Base-by-base conservation (phyloP, 2,888 invertebrate genomes). In the Monoplex corrugatus region DNA sequence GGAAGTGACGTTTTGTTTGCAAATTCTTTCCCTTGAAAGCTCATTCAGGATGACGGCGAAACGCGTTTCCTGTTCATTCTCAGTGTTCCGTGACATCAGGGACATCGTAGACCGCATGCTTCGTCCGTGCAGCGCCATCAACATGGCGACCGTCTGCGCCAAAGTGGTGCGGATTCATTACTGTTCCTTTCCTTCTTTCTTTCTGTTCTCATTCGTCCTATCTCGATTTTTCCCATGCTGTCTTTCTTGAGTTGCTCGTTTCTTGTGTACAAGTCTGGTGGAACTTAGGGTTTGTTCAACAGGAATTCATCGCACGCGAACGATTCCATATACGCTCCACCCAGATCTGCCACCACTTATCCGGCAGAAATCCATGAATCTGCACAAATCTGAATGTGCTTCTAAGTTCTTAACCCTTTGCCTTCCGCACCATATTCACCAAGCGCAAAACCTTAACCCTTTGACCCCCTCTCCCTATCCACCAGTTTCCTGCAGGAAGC, bases 61-160 rank as follows among this genome's bases (percentile, higher is more conserved):
- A 28, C 40, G 43, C 80, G 80, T 28, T 80, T 80, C 80, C 80
- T 80, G 80, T 28, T 80, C 38, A 38, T 43, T 80, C 8, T 19
- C 80, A 28, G 80, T 80, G 80, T 43, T 10, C 43, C 28, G 80
- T 80, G 80, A 80, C n/a, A n/a, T n/a, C n/a, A 68, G 68, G n/a
- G n/a, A n/a, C n/a, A n/a, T n/a, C n/a, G n/a, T n/a, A n/a, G n/a
- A n/a, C n/a, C n/a, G n/a, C n/a, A n/a, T n/a, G n/a, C n/a, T n/a
- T n/a, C n/a, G n/a, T n/a, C n/a, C n/a, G n/a, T n/a, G n/a, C n/a
- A 68, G 28, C 16, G 3, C 16, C 28, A 68, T 28, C 68, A 68
- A 28, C n/a, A 68, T 19, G 68, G n/a, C n/a, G n/a, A n/a, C n/a
- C n/a, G 28, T 40, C 23, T 43, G 80, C 38, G 38, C 43, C 80